These are phyloP conservation scores for Teleiodes luculella DNA, from an alignment of 2,888 invertebrate species.

Conservation along the genomic window DNA sequence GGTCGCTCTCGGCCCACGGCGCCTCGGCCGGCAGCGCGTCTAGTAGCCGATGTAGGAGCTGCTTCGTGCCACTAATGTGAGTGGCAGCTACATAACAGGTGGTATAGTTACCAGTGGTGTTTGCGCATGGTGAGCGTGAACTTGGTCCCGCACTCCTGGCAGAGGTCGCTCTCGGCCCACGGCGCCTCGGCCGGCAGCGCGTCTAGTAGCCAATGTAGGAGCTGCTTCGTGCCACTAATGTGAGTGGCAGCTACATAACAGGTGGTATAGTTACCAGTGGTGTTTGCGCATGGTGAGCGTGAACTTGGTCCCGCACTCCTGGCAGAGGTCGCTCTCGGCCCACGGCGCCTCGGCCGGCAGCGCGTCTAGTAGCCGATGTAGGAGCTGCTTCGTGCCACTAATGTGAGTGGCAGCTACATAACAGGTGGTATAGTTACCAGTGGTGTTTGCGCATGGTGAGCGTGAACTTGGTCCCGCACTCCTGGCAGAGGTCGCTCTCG, in stretches of 20 bases:
- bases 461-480: slow-evolving; percentile 95
- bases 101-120: slow-evolving; percentile 95
- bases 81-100: too few species aligned
- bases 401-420: too few species aligned
- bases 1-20: slow-evolving; percentile 95
- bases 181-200: slow-evolving; percentile 92
- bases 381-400: slow-evolving; percentile 37
- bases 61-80: slow-evolving; percentile 90
- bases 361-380: slow-evolving; percentile 88
- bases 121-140: slow-evolving; percentile 95
- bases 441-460: too few species aligned
- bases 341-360: slow-evolving; percentile 94
- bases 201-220: slow-evolving; percentile 86
- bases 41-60: slow-evolving; percentile 83
- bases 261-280: slow-evolving; percentile 93
- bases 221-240: slow-evolving; percentile 89
- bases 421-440: slow-evolving; percentile 88
- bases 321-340: slow-evolving; percentile 95
- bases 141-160: slow-evolving; percentile 94
- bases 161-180: slow-evolving; percentile 96
- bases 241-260: too few species aligned
- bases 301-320: slow-evolving; percentile 96
- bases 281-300: slow-evolving; percentile 95
- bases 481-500: slow-evolving; percentile 94
- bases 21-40: slow-evolving; percentile 94